A percentile compares a stretch with the other conserved stretches of the same genome.
Conservation (phyloP, 2,888 invertebrate species). For the Cylindroiulus punctatus region DNA sequence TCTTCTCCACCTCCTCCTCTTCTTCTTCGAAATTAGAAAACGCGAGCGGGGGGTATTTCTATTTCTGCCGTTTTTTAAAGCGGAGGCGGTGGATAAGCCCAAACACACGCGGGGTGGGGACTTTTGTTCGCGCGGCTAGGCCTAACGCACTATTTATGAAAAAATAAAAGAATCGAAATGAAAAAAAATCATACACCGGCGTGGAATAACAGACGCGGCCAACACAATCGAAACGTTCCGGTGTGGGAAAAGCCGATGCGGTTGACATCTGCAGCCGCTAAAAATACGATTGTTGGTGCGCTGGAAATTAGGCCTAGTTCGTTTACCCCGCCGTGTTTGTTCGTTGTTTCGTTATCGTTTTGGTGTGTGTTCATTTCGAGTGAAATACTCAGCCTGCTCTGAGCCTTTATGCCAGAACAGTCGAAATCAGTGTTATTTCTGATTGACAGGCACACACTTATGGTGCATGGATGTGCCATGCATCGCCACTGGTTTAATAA, state of each 20-base stretch:
- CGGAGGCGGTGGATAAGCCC: background rate
- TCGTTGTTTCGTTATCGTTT: background rate
- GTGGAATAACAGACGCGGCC: no score
- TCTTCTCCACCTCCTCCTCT: no score
- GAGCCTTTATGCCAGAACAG: no score
- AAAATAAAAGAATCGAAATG: no score
- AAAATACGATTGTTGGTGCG: background rate
- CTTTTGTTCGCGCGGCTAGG: background rate
- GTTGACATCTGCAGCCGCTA: background rate
- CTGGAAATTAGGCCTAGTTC: slow-evolving; percentile 10
- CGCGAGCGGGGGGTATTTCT: slow-evolving; percentile 15
- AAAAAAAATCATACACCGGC: no score
- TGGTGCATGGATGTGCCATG: no score
- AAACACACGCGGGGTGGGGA: background rate
- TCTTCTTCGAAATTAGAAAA: background rate
- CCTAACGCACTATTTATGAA: background rate
- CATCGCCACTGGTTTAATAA: no score
- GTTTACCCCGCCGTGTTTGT: background rate
- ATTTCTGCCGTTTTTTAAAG: background rate
- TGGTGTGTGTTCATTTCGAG: background rate
- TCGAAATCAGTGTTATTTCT: no score
- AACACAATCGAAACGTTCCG: background rate
- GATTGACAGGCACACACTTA: no score
- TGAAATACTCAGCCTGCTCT: no score
- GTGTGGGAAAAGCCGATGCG: background rate